A percentile compares a stretch with the other conserved stretches of the same genome.
Evolutionary conservation across 1,140 invertebrate species (phyloP).

Genomic region (Drosophila bocqueti): DNA sequence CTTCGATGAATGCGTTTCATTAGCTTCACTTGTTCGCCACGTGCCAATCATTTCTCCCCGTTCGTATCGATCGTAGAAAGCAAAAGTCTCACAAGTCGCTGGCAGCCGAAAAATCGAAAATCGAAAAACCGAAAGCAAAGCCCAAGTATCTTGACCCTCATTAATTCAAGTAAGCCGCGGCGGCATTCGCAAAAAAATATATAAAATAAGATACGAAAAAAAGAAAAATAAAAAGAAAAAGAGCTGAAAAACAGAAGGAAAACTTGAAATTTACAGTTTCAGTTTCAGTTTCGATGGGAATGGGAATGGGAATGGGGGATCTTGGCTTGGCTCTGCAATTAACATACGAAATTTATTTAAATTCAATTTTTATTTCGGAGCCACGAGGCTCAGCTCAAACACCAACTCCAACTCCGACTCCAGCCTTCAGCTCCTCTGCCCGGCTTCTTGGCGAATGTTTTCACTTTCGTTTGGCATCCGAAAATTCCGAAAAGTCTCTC

Average conservation of each 20-base stretch:
- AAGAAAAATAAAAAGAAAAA: conserved; percentile 4
- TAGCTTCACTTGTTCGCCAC: conserved; percentile 45
- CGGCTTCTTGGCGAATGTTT: conserved; percentile 71
- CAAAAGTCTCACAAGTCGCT: conserved; percentile 22
- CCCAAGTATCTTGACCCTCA: conserved; percentile 80
- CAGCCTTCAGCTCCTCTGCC: conserved; percentile 8
- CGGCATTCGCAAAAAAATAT: conserved; percentile 43
- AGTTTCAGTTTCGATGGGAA: conserved; percentile 30
- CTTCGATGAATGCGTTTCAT: conserved; percentile 36
- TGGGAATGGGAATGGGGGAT: not conserved
- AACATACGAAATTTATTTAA: conserved; percentile 83
- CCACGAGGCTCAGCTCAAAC: not conserved
- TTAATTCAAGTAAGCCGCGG: conserved; percentile 73
- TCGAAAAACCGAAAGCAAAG: conserved; percentile 42
- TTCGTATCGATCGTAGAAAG: conserved; percentile 32
- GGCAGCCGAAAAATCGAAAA: conserved; percentile 39
- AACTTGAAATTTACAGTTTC: conserved; percentile 56
- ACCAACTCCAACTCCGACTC: not conserved
- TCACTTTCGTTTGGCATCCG: conserved; percentile 80
- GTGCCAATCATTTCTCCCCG: conserved; percentile 28
- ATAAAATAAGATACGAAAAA: not conserved
- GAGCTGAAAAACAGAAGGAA: conserved; percentile 23
- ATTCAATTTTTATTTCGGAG: conserved; percentile 73
- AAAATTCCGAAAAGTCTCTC: conserved; percentile 49
- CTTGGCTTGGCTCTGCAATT: conserved; percentile 51